Percentiles rank a stretch among this genome's conserved stretches.
Evolutionary conservation across 2,888 invertebrate species (phyloP).

Genomic region (Lutraria lutraria): DNA sequence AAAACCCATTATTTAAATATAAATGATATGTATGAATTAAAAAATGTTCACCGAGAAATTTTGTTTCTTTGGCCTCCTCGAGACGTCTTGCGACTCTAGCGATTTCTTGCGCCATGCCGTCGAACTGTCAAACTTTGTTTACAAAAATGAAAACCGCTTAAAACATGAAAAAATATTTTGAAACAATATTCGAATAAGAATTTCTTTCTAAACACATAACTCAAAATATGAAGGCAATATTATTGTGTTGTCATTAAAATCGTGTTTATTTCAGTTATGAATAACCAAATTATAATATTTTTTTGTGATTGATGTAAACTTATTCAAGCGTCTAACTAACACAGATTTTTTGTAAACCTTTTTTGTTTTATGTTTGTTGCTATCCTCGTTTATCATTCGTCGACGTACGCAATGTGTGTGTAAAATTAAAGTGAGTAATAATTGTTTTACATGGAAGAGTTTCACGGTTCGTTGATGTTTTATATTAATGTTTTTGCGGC

Average conservation of each 20-base stretch:
- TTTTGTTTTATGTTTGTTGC: background rate
- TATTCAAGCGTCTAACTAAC: background rate
- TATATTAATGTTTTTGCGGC: background rate
- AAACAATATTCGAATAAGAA: background rate
- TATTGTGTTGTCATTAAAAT: background rate
- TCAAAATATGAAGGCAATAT: too few relatives aligned
- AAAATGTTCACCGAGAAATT: constrained; percentile 70
- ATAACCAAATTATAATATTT: background rate
- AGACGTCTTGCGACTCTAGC: constrained; percentile 79
- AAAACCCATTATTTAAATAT: background rate
- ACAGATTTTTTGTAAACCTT: background rate
- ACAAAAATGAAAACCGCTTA: background rate
- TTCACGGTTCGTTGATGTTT: background rate
- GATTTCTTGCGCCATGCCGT: constrained; percentile 74
- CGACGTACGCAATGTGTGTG: background rate
- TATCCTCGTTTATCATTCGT: background rate
- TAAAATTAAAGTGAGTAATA: background rate
- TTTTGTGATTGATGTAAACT: background rate
- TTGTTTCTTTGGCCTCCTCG: constrained; percentile 78
- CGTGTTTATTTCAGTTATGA: background rate
- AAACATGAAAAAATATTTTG: background rate
- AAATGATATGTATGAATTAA: background rate
- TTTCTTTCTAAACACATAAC: too few relatives aligned
- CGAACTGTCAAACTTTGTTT: constrained; percentile 24
- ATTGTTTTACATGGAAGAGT: background rate